Evolutionary conservation across 1,140 invertebrate genomes (phyloP), one percentile per base, ranked within the genome.

Genomic region (Drosophila micromelanica): DNA sequence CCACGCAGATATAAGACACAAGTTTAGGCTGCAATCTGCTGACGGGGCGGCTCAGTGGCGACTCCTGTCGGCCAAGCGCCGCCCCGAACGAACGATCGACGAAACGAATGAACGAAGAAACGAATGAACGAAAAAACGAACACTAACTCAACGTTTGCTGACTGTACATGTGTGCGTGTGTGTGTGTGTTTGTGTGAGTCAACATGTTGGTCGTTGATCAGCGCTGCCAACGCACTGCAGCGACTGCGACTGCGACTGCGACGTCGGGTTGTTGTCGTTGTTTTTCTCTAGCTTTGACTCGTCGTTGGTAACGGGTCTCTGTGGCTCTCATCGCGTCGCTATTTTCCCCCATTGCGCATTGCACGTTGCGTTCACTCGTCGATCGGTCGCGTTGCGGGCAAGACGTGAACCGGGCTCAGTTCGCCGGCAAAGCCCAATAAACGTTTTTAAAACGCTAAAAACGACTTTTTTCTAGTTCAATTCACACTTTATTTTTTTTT

Each of bases 351-450:
- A 78, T 43, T 30, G 73, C 76, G 51, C 68, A 78, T 52, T 86
- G 77, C 81, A 80, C 80, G 61, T 76, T 82, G 61, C 64, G 78
- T 82, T 86, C 82, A 86, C 68, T 86, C 82, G 78, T 78, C 75
- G 82, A 86, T 86, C 82, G 78, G 68, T 87, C 72, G 78, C 67
- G 72, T 63, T 76, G 64, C 78, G 78, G 72, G 63, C 61, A 64
- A 75, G 78, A 82, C 84, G 71, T 78, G 48, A 32, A 45, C 37
- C 32, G 42, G 32, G 55, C 45, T 40, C 54, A 59, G 15, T 49
- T n/a, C 42, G 17, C 42, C 42, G 42, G 42, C 42, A 17, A 55
- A 55, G 2, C 20, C 20, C 7, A 23, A n/a, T 3, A 42, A n/a
- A 13, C 59, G 52, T 49, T n/a, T n/a, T n/a, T 52, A 17, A 51